Conservation (phyloP, 2,888 invertebrate species). For the Cantharis rufa region DNA sequence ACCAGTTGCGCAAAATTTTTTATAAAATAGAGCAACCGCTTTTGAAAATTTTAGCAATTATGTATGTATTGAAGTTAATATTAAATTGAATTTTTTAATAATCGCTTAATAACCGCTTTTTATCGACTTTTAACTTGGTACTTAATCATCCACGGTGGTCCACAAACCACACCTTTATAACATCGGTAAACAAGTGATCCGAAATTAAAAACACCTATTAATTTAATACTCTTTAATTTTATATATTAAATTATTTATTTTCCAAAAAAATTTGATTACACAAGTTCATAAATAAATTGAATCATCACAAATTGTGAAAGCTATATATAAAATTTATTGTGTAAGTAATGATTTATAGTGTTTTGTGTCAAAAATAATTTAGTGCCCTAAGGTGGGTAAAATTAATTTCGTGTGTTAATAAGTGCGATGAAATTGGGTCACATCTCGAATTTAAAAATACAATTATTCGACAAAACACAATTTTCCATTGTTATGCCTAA, state of each 20-base stretch:
- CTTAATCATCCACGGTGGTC: constrained; percentile 27
- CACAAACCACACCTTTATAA: constrained; percentile 3
- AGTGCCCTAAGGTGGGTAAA: neutral
- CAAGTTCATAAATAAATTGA: neutral
- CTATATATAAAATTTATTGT: neutral
- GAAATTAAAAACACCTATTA: neutral
- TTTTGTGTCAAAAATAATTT: neutral
- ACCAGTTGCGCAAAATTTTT: neutral
- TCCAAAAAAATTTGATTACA: neutral
- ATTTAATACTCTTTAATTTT: neutral
- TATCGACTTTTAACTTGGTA: constrained; percentile 31
- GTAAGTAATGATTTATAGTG: neutral
- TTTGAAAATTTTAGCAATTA: constrained; percentile 21
- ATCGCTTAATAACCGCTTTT: constrained; percentile 18
- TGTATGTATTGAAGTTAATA: constrained; percentile 15
- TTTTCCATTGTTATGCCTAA: neutral
- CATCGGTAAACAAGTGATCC: neutral
- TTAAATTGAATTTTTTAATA: constrained; percentile 9
- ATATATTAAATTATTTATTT: neutral
- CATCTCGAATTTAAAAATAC: neutral
- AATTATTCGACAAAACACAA: neutral
- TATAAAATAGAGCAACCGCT: constrained; percentile 17
- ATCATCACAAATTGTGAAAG: neutral
- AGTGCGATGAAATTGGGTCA: neutral
- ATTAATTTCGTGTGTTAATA: neutral